phyloP scores from a whole-genome alignment of 1,140 invertebrate species.

The Saxidomus purpurata region DNA sequence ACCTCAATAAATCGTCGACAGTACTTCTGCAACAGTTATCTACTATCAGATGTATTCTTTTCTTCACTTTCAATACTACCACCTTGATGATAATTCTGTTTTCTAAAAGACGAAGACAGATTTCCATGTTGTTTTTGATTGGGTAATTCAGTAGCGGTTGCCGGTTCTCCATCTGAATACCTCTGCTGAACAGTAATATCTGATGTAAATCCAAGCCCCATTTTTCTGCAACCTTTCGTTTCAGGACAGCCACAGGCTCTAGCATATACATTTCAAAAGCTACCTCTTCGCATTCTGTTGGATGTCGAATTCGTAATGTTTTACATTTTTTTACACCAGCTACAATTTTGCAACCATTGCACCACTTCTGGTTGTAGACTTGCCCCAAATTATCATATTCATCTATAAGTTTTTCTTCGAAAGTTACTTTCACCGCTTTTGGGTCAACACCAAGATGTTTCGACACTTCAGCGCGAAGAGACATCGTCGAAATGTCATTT shows the following conservation, averaged over 20 bases:
- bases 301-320: slow-evolving; percentile 36
- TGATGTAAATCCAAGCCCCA: slow-evolving; percentile 27
- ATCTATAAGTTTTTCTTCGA: slow-evolving; percentile 43
- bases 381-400: slow-evolving; percentile 19
- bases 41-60: neutral
- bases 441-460: slow-evolving; percentile 24
- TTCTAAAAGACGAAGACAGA: slow-evolving; percentile 5
- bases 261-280: slow-evolving; percentile 60
- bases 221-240: neutral
- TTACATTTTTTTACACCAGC: slow-evolving; percentile 52
- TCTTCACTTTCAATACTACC: neutral
- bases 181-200: slow-evolving; percentile 29
- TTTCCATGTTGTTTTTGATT: slow-evolving; percentile 61
- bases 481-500: neutral
- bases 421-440: slow-evolving; percentile 39
- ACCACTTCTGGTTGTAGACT: slow-evolving; percentile 13
- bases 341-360: slow-evolving; percentile 21
- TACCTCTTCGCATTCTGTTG: neutral
- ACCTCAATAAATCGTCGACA: slow-evolving; percentile 40
- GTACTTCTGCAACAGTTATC: neutral
- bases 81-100: slow-evolving; percentile 20
- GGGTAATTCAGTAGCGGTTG: slow-evolving; percentile 25
- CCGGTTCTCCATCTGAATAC: neutral
- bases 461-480: neutral
- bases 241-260: slow-evolving; percentile 30